Evolutionary conservation across 53 echinoderm and acorn worm genomes (phyloP).

Genomic region (Paracentrotus lividus): DNA sequence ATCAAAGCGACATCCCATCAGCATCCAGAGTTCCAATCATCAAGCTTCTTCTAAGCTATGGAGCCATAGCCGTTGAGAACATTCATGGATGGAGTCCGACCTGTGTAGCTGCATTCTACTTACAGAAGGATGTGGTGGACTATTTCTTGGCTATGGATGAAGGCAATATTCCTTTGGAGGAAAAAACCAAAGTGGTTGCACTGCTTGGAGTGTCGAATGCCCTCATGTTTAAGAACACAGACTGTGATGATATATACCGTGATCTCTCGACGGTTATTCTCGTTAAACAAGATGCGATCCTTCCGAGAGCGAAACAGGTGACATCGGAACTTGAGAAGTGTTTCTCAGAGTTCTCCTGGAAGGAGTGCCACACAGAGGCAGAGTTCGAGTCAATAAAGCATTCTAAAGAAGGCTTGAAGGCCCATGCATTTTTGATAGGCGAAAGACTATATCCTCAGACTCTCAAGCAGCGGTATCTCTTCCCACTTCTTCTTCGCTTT

Average conservation of each 20-base stretch:
- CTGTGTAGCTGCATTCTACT: not conserved
- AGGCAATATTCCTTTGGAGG: not conserved
- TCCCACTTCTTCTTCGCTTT: not conserved
- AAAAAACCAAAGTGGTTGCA: not conserved
- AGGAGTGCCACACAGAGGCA: not conserved
- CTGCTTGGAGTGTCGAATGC: not conserved
- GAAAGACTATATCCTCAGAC: not conserved
- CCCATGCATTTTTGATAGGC: constrained; percentile 14
- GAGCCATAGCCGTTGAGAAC: not conserved
- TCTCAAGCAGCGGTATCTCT: not conserved
- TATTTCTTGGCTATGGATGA: not conserved
- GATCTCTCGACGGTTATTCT: not conserved
- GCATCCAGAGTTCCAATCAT: not conserved
- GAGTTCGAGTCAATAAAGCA: not conserved
- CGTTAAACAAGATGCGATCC: too few species aligned
- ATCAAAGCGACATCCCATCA: not conserved
- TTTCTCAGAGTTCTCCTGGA: not conserved
- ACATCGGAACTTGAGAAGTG: too few species aligned
- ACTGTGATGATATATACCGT: not conserved
- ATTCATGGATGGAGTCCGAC: not conserved
- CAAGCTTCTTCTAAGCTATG: not conserved
- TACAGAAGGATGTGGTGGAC: not conserved
- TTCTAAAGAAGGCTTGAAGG: not conserved
- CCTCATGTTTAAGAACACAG: too few species aligned
- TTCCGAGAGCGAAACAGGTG: not conserved